A percentile compares a stretch with the other conserved stretches of the same genome.
Conservation (phyloP, 2,888 invertebrate genomes). For the Coenonympha glycerion region DNA sequence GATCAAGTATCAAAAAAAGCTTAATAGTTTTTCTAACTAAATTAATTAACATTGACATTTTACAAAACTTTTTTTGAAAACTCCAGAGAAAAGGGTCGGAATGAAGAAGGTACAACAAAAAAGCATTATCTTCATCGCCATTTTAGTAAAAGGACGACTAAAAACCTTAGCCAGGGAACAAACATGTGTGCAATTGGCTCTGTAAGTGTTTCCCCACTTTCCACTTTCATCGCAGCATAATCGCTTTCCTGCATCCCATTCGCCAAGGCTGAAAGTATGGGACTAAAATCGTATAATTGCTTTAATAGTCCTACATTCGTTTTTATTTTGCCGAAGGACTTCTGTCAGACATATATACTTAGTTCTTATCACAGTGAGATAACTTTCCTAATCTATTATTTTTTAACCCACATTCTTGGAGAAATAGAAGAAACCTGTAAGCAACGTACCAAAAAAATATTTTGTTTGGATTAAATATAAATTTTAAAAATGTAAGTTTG, state of each 20-base stretch:
- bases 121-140: slow-evolving; percentile 47
- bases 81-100: slow-evolving; percentile 23
- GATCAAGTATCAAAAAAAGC: no score
- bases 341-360: neutral
- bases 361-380: no score
- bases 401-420: no score
- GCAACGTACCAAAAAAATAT: no score
- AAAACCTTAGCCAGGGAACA: slow-evolving; percentile 44
- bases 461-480: no score
- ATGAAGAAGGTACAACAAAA: slow-evolving; percentile 53
- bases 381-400: no score
- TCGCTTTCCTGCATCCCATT: slow-evolving; percentile 52
- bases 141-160: slow-evolving; percentile 42
- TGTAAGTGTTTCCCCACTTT: slow-evolving; percentile 46
- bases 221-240: slow-evolving; percentile 41
- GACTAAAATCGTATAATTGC: slow-evolving; percentile 51
- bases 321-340: neutral
- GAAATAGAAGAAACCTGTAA: no score
- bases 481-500: no score
- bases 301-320: slow-evolving; percentile 33
- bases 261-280: slow-evolving; percentile 46
- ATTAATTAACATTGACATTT: no score
- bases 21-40: no score
- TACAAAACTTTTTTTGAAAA: slow-evolving; percentile 2
- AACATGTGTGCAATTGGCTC: slow-evolving; percentile 62